Evolutionary conservation across 2,113 vertebrate genomes (phyloP).

Genomic region (Nannospalax galili): DNA sequence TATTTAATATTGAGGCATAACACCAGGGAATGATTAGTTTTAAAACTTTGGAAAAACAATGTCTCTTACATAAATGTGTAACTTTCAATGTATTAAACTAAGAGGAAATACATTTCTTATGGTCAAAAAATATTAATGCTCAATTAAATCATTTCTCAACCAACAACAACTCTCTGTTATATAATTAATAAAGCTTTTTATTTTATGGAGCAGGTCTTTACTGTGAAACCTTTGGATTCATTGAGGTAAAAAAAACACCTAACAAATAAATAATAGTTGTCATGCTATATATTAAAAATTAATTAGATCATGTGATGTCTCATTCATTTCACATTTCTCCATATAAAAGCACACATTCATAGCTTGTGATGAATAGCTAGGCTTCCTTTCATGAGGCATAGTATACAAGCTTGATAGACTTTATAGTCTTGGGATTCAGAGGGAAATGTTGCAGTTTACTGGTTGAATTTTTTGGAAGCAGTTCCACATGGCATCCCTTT

Average conservation of each 20-base stretch:
- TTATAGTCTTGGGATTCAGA: neutral
- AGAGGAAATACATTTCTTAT: neutral
- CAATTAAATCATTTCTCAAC: neutral
- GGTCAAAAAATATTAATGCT: neutral
- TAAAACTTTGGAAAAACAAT: conserved; percentile 30
- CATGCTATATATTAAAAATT: neutral
- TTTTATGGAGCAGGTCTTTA: neutral
- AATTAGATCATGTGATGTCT: neutral
- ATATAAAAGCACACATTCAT: neutral
- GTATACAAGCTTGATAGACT: neutral
- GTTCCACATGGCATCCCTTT: neutral
- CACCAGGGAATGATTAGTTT: neutral
- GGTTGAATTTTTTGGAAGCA: neutral
- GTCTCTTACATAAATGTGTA: neutral
- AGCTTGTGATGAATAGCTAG: neutral
- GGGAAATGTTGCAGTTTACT: neutral
- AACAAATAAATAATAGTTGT: neutral
- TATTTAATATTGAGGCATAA: conserved; percentile 1
- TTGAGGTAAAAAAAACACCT: neutral
- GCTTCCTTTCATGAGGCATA: neutral
- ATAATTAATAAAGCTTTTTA: neutral
- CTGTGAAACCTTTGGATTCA: neutral
- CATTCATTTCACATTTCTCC: neutral
- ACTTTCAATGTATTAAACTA: neutral
- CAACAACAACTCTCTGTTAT: neutral